These are phyloP conservation scores for Budorcas taxicolor DNA, from an alignment of 2,113 vertebrate species.

Conservation along the genomic window DNA sequence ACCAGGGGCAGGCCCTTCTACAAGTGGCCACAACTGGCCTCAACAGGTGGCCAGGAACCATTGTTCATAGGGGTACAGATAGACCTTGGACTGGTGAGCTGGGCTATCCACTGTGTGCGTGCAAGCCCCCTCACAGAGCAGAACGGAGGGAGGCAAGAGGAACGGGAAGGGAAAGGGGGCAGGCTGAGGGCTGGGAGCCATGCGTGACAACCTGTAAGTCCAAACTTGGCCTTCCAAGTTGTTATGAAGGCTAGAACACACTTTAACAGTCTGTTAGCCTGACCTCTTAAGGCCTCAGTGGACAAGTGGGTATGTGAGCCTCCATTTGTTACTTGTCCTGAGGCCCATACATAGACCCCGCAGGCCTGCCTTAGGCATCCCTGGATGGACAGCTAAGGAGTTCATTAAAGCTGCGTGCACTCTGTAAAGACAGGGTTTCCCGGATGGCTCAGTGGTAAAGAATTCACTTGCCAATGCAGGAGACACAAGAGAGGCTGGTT, in stretches of 20 bases:
- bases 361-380: background rate
- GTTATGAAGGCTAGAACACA: background rate
- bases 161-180: background rate
- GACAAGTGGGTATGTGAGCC: background rate
- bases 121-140: background rate
- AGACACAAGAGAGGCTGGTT: background rate
- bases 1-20: rapidly evolving
- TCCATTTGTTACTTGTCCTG: too few species aligned
- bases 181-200: background rate
- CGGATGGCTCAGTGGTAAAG: background rate
- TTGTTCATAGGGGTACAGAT: background rate
- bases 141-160: rapidly evolving
- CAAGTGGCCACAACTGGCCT: background rate
- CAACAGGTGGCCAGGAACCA: background rate
- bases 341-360: background rate
- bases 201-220: background rate
- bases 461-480: background rate
- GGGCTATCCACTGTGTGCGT: background rate
- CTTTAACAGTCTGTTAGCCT: background rate
- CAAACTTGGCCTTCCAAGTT: background rate
- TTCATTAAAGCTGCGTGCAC: too few species aligned
- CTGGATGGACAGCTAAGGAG: background rate
- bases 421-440: background rate
- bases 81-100: background rate
- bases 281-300: background rate